Evolutionary conservation across 2,797 vertebrate genomes (phyloP), one percentile per base, ranked within the genome.

Genomic region (Scomberomorus guttatus): DNA sequence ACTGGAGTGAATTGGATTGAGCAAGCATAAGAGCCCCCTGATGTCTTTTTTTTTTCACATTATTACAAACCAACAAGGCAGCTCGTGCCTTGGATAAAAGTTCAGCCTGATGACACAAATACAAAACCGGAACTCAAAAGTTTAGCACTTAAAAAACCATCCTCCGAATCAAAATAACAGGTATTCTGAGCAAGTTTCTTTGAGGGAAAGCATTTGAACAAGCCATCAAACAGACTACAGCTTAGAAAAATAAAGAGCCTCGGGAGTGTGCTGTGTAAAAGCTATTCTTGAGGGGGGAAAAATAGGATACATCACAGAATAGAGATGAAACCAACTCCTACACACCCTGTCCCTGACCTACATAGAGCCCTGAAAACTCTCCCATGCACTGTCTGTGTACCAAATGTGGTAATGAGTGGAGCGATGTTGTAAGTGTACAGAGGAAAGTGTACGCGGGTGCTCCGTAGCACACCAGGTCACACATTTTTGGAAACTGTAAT

Each of bases 281-380:
- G 82, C 84, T 85, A 78, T 90, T 90, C 85, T 88, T 84, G 42
- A 83, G 80, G 72, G 87, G 65, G 70, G 44, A 8, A 84, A 90
- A 88, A 88, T 79, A 80, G 89, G 88, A 90, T 46, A 66, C 84
- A 89, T 90, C 80, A 89, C 80, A 89, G 85, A 90, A 89, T 58
- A 27, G 72, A 90, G 89, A 93, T 89, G 85, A 93, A 94, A 85
- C 89, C 63, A 80, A 89, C 85, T 90, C 87, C 86, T 87, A 87
- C 93, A 94, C 93, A 89, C 93, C 91, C 92, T 83, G 80, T 85
- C 81, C 76, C 87, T 94, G 92, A 94, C 93, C 91, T 91, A 91
- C 89, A 94, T 93, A 88, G 68, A 75, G 86, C 81, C 76, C 69
- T 63, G 77, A 78, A 80, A 78, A 89, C 72, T 77, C 81, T 76